A percentile compares a stretch with the other conserved stretches of the same genome.
Conservation (phyloP, 2,797 vertebrate genomes). For the Sorex maritimensis region DNA sequence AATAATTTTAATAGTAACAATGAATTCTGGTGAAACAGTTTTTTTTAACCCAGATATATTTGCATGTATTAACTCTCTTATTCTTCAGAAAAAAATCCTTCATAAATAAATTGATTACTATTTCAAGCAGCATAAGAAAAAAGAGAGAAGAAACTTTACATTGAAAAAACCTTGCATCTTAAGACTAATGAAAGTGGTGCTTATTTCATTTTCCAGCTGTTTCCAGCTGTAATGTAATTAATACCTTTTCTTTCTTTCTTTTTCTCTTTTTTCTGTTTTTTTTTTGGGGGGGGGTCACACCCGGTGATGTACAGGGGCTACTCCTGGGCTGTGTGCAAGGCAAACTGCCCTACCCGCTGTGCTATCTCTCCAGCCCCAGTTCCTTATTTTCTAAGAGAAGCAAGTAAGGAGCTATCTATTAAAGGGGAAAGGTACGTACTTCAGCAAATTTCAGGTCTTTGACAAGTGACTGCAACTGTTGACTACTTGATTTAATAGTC, state of each 20-base stretch:
- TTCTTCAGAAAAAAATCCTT: background rate
- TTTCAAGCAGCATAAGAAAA: conserved; percentile 3
- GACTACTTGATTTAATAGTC: background rate
- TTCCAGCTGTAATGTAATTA: background rate
- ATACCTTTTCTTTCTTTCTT: background rate
- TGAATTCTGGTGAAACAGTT: conserved; percentile 1
- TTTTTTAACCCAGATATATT: background rate
- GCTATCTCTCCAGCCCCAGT: no score
- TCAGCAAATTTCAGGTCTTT: background rate
- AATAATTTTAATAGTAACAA: conserved; percentile 29
- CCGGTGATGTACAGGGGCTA: no score
- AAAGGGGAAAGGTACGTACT: background rate
- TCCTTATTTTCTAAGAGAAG: background rate
- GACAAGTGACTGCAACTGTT: background rate
- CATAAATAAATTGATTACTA: background rate
- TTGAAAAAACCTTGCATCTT: background rate
- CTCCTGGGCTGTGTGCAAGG: no score
- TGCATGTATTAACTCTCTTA: conserved; percentile 7
- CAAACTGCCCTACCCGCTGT: no score
- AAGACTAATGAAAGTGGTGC: background rate
- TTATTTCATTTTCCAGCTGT: background rate
- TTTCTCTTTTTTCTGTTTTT: no score
- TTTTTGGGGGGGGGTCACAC: no score
- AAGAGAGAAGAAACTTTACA: background rate
- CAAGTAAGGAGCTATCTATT: background rate